Evolutionary conservation across 2,888 invertebrate species (phyloP), one percentile per base, ranked within the genome.

Genomic region (Crepidodera aurea): DNA sequence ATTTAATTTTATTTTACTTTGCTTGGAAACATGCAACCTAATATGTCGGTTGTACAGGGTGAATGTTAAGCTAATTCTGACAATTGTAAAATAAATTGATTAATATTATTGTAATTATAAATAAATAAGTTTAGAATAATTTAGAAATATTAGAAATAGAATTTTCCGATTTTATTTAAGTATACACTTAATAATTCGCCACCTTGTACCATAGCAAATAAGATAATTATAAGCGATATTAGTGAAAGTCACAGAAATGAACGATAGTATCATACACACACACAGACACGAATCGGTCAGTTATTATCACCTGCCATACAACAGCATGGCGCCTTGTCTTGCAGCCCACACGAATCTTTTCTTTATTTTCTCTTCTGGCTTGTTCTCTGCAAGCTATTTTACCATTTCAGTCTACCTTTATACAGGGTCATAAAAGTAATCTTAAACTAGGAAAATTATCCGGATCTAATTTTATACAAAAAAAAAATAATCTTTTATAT

Each of bases 251-350:
- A 68, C 70, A 71, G 66, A 68, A 70, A 73, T 72, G 72, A 75
- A 73, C 69, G 73, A 75, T 75, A 70, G 70, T 73, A 71, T 74
- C 69, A 65, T 63, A 71, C 70, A 65, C 64, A 71, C 70, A 73
- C 71, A 66, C 51, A 15, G 54, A 54, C 54, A 54, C 42, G 54
- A 69, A 72, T 74, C 74, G 74, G 74, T 72, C 75, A 73, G 74
- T 73, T 76, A 77, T 77, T 77, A 78, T 78, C 78, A 78, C 78
- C 77, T 78, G 78, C 73, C 73, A 69, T 63, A 62, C 60, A 67
- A 63, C 73, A 65, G 74, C 72, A 70, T 76, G 78, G 78, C 78
- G 78, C 78, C 78, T 75, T 67, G 60, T 57, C 62, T 60, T 55
- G 46, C 75, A 61, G 65, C 78, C 78, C 77, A 78, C 78, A 71